phyloP scores from a whole-genome alignment of 2,888 invertebrate genomes.

The Eilema griseolum region DNA sequence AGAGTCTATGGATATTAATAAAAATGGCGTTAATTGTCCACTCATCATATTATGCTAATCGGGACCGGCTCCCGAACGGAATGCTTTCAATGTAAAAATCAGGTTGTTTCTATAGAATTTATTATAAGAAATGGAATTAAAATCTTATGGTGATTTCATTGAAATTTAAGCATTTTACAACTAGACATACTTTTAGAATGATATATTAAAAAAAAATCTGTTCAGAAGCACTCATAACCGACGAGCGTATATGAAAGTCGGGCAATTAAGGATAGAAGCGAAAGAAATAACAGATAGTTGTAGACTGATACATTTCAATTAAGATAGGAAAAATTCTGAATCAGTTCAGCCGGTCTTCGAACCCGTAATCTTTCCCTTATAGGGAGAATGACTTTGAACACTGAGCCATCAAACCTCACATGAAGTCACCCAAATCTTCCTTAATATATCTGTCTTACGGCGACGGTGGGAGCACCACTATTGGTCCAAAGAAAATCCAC shows the following conservation, averaged over 20 bases:
- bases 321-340: no score
- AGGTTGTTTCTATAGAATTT: constrained; percentile 23
- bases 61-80: constrained; percentile 48
- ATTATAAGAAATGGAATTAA: constrained; percentile 27
- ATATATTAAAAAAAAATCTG: background rate
- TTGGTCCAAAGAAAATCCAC: no score
- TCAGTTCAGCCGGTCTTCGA: no score
- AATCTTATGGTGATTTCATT: constrained; percentile 14
- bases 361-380: no score
- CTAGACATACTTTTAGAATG: background rate
- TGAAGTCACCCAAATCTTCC: no score
- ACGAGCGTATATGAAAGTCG: background rate
- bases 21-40: constrained; percentile 48
- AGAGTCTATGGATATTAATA: constrained; percentile 44
- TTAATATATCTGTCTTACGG: no score
- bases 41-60: constrained; percentile 64
- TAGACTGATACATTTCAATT: no score
- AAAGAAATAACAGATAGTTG: no score
- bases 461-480: no score
- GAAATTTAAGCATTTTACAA: background rate
- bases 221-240: background rate
- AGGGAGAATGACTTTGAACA: no score
- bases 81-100: constrained; percentile 37
- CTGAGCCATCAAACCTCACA: no score
- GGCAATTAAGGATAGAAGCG: no score